phyloP scores from a whole-genome alignment of 2,888 invertebrate genomes.

The Tetropium fuscum region DNA sequence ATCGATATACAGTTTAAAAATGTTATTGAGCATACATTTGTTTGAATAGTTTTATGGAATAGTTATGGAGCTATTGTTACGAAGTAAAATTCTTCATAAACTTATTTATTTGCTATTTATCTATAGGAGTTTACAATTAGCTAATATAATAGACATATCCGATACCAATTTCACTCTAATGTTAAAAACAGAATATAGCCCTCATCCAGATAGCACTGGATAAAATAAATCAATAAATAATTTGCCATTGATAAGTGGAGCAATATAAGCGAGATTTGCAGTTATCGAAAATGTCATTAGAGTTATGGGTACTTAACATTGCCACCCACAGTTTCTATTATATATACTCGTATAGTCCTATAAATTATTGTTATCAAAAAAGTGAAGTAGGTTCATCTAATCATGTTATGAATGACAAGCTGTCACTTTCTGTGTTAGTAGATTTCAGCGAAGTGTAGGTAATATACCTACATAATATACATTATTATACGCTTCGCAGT shows the following conservation, averaged over 20 bases:
- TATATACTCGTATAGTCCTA: slow-evolving; percentile 1
- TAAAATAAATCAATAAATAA: slow-evolving; percentile 7
- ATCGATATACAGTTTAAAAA: no score
- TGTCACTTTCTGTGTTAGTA: no score
- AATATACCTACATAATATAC: no score
- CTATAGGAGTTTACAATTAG: no score
- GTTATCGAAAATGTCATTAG: slow-evolving; percentile 21
- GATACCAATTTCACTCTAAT: not conserved
- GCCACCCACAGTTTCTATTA: slow-evolving; percentile 1
- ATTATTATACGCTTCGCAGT: no score
- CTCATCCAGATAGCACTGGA: not conserved
- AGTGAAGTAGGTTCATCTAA: not conserved
- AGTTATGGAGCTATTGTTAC: no score
- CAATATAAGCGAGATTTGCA: slow-evolving; percentile 8
- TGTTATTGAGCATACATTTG: no score
- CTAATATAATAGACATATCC: not conserved
- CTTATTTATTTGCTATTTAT: no score
- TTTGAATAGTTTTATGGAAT: no score
- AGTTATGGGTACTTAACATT: slow-evolving; percentile 11
- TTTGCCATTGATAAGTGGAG: slow-evolving; percentile 4
- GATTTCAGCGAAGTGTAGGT: no score
- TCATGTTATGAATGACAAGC: no score
- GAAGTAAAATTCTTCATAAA: no score
- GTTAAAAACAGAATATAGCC: not conserved
- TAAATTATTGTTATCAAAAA: slow-evolving; percentile 6